phyloP scores from a whole-genome alignment of 2,888 invertebrate genomes.

The Temnothorax ravouxi region DNA sequence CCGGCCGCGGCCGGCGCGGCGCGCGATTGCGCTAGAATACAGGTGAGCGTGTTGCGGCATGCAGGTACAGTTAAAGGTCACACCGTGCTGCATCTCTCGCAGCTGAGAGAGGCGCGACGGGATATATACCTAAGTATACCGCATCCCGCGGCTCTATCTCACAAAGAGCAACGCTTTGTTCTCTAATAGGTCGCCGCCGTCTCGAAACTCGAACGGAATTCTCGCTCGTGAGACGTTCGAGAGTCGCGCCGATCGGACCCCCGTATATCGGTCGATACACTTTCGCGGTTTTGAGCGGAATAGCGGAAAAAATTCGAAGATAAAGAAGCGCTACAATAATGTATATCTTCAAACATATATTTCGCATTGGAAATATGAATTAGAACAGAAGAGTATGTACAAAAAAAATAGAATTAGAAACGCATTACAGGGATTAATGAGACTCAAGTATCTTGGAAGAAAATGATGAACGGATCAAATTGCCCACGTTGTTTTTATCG shows the following conservation, averaged over 20 bases:
- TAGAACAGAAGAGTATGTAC: neutral
- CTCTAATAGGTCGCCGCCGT: slow-evolving; percentile 69
- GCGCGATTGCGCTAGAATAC: slow-evolving; percentile 76
- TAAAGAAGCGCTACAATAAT: too few species aligned
- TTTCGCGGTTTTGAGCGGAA: neutral
- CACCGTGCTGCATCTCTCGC: slow-evolving; percentile 78
- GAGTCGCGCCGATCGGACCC: slow-evolving; percentile 1
- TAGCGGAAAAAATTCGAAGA: neutral
- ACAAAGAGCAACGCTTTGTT: slow-evolving; percentile 83
- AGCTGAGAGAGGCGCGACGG: slow-evolving; percentile 51
- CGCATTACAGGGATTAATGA: neutral
- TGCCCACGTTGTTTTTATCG: neutral
- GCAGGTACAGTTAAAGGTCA: slow-evolving; percentile 85
- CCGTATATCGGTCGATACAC: neutral
- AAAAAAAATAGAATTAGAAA: neutral
- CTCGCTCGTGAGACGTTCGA: slow-evolving; percentile 18
- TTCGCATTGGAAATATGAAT: neutral
- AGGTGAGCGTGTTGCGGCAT: slow-evolving; percentile 81
- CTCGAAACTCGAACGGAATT: slow-evolving; percentile 53
- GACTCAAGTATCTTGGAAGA: neutral
- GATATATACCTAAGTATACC: slow-evolving; percentile 31
- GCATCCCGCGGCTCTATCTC: slow-evolving; percentile 59
- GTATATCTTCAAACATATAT: neutral
- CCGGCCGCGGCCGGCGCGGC: slow-evolving; percentile 63
- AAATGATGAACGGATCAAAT: neutral